A percentile compares a stretch with the other conserved stretches of the same genome.
Evolutionary conservation across 2,888 invertebrate genomes (phyloP).

Genomic region (Vannuccia rotundouncinata): DNA sequence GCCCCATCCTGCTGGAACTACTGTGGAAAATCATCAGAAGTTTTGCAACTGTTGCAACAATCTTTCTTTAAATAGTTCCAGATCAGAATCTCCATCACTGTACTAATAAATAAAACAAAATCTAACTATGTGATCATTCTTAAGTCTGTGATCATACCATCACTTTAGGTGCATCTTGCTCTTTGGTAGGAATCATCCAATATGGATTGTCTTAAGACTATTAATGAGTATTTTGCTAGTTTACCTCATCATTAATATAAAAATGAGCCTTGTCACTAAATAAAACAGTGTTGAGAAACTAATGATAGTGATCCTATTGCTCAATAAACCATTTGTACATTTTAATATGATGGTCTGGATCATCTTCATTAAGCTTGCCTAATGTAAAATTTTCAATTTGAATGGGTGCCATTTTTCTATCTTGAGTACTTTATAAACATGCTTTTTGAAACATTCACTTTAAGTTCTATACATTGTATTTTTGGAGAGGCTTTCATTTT

Average conservation of each 20-base stretch:
- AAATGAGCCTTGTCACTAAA: conserved; percentile 33
- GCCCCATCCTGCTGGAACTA: conserved; percentile 24
- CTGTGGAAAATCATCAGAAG: not conserved
- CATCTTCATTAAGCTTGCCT: not conserved
- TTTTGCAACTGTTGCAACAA: not conserved
- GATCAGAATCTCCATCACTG: conserved; percentile 24
- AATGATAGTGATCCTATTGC: not conserved
- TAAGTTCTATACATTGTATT: no score
- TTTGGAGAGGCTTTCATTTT: no score
- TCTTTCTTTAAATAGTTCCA: not conserved
- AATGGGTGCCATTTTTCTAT: no score
- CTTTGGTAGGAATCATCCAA: not conserved
- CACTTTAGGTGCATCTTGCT: not conserved
- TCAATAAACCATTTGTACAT: not conserved
- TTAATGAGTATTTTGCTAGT: conserved; percentile 28
- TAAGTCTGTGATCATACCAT: not conserved
- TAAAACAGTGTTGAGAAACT: not conserved
- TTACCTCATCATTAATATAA: conserved; percentile 30
- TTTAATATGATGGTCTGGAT: not conserved
- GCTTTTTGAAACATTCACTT: no score
- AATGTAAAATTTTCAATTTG: not conserved
- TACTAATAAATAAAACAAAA: conserved; percentile 35
- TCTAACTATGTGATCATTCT: conserved; percentile 8
- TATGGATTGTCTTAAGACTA: conserved; percentile 27
- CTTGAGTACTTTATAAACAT: no score